Conservation (phyloP, 2,113 vertebrate species). For the Chunga burmeisteri region DNA sequence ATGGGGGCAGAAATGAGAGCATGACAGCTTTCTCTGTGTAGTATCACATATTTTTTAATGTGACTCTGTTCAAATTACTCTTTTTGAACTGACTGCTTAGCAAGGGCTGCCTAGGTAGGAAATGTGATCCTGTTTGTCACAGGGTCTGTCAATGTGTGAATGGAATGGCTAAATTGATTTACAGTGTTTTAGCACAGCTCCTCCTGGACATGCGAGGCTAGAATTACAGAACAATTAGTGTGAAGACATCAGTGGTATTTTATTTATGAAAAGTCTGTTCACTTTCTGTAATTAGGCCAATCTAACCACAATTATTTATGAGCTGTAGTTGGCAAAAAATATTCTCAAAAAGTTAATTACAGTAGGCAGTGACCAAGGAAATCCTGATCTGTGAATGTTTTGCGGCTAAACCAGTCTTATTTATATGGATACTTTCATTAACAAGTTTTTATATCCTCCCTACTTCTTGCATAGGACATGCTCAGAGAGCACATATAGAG, state of each 20-base stretch:
- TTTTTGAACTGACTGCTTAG: not conserved
- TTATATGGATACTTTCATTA: not conserved
- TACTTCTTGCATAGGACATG: not conserved
- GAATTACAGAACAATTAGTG: conserved; percentile 55
- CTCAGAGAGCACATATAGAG: not conserved
- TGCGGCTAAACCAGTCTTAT: not conserved
- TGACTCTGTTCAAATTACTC: not conserved
- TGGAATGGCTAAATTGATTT: conserved; percentile 53
- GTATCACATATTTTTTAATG: not conserved
- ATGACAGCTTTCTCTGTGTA: not conserved
- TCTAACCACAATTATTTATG: conserved; percentile 18
- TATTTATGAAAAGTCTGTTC: conserved; percentile 44
- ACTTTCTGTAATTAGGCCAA: not conserved
- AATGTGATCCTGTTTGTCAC: conserved; percentile 49
- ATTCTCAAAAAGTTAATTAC: not conserved
- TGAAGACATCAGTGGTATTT: conserved; percentile 55
- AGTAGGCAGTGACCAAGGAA: not conserved
- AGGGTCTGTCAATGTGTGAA: conserved; percentile 23
- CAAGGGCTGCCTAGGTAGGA: not conserved
- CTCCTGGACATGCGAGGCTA: conserved; percentile 6
- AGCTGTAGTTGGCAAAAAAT: not conserved
- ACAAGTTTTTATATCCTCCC: not conserved
- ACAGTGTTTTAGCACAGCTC: conserved; percentile 50
- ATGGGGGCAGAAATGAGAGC: not conserved
- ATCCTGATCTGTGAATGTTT: not conserved